Percentiles rank a stretch among this genome's conserved stretches.
These are phyloP conservation scores for Protobothrops mucrosquamatus DNA, from an alignment of 2,113 vertebrate species.

Conservation along the genomic window DNA sequence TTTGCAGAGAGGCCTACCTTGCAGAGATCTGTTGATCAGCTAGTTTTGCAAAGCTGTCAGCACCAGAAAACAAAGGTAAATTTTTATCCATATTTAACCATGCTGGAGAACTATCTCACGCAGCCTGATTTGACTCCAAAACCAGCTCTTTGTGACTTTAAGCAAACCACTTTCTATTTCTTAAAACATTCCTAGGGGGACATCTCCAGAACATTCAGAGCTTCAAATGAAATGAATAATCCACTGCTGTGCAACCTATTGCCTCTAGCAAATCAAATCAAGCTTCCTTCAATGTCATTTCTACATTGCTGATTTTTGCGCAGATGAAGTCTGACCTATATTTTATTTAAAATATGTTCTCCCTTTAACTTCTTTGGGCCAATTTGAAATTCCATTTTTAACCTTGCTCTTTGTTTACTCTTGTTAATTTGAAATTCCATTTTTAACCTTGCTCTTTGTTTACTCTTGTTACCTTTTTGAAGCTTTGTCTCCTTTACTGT, in stretches of 20 bases:
- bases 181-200: slow-evolving; percentile 32
- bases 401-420: fast-evolving
- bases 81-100: neutral
- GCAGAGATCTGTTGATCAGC: neutral
- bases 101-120: neutral
- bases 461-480: neutral
- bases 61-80: neutral
- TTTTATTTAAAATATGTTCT: slow-evolving; percentile 37
- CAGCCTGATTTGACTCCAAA: neutral
- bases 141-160: slow-evolving; percentile 30
- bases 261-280: slow-evolving; percentile 32
- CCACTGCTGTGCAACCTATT: slow-evolving; percentile 17
- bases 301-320: slow-evolving; percentile 23
- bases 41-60: neutral
- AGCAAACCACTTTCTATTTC: slow-evolving; percentile 37
- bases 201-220: slow-evolving; percentile 34
- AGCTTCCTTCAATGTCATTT: slow-evolving; percentile 42
- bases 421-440: neutral
- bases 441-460: fast-evolving
- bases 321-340: slow-evolving; percentile 40
- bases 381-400: slow-evolving; percentile 15
- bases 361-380: slow-evolving; percentile 32
- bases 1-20: neutral
- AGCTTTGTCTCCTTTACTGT: fast-evolving
- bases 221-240: slow-evolving; percentile 39